Evolutionary conservation across 2,888 invertebrate species (phyloP), one percentile per base, ranked within the genome.

Genomic region (Sarcophaga caerulescens): DNA sequence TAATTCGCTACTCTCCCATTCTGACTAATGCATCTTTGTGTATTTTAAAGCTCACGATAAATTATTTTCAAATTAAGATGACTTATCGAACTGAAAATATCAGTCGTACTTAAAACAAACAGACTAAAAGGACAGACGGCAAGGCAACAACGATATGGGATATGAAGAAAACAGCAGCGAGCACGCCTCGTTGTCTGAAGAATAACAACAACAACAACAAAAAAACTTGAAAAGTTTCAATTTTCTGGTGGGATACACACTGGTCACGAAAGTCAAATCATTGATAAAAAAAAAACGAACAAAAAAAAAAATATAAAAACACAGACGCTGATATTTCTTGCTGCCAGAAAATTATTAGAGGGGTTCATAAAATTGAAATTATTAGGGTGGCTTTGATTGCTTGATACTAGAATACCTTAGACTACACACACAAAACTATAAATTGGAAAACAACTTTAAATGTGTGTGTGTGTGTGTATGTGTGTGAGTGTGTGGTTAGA

Each of bases 1-100:
- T 23, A 35, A 35, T 35, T 14, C 47, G 47, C 4, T 47, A 47
- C 47, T 47, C 44, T 57, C 12, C 21, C 25, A 35, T 35, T 45
- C 60, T 60, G 74, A 21, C 57, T 66, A 76, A 70, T 82, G 35
- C 65, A 84, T 70, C 79, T 75, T 65, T 69, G 75, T 63, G 23
- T 71, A 65, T 57, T 57, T 66, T 71, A 52, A 74, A 71, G 81
- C 75, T 83, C 74, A 85, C 69, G 66, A 79, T 79, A 85, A 85
- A 81, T 79, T 85, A 81, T 81, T 82, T 81, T 82, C 81, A 75
- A 85, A 85, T 85, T 85, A 85, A 81, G 81, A 85, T 82, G 79
- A 75, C 78, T 79, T 81, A 85, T 81, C 85, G 75, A 74, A 77
- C 62, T 68, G 71, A 81, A 76, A 81, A 76, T 77, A 75, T 81